Evolutionary conservation across 2,797 vertebrate species (phyloP), one percentile per base, ranked within the genome.

Genomic region (Yasuhikotakia modesta): DNA sequence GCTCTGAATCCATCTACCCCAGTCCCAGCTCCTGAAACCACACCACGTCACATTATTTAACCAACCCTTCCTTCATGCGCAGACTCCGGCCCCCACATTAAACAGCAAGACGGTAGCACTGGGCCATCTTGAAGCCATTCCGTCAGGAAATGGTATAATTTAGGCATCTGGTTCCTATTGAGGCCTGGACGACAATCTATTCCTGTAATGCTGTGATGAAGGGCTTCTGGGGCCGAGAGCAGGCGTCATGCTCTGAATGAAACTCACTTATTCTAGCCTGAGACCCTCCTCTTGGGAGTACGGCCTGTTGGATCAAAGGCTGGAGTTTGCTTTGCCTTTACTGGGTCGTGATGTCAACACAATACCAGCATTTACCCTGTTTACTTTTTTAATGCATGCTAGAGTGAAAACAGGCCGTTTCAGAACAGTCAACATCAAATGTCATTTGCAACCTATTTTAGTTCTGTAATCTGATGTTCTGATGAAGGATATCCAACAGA

Each of bases 81-180:
- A 30, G 12, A 66, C 63, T 50, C 79, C 77, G 60, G 55, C 30
- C 64, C 82, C 81, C 87, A 85, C 73, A 88, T 90, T 87, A 88
- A 85, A 85, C 83, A 81, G 78, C 69, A 76, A 85, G 82, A 91
- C 87, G 83, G 90, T 91, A 91, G 91, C 88, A 32, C 81, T 68
- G 81, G 81, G 80, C 85, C 88, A 90, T 91, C 87, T 92, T 92
- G 92, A 91, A 93, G 85, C 88, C 87, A 90, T 92, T 92, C 89
- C 68, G 78, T 85, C 87, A 90, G 90, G 91, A 92, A 91, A 88
- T 88, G 73, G 86, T 90, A 82, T 92, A 91, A 93, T 93, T 91
- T 88, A 84, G 83, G 91, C 92, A 91, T 94, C 93, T 94, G 93
- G 90, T 90, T 92, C 88, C 88, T 85, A 91, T 93, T 93, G 90